Percentiles rank a stretch among this genome's conserved stretches.
phyloP scores from a whole-genome alignment of 2,797 vertebrate genomes.

The Jordanella pulchra region DNA sequence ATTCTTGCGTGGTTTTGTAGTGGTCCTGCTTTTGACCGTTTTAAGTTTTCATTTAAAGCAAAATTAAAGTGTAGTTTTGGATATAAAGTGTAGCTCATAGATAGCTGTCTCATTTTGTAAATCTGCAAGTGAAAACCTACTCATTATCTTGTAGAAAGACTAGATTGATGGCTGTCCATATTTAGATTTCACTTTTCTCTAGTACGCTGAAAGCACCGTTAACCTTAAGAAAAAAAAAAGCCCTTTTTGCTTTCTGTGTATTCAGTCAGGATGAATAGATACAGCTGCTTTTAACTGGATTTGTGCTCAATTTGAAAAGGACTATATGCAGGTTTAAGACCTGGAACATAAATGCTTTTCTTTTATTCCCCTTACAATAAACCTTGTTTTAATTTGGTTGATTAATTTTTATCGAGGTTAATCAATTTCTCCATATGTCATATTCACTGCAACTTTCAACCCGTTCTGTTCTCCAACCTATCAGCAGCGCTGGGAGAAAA shows the following conservation, averaged over 20 bases:
- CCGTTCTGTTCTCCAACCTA: constrained; percentile 27
- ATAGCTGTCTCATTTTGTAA: constrained; percentile 60
- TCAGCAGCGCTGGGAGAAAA: constrained; percentile 30
- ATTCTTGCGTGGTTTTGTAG: constrained; percentile 8
- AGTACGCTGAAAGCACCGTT: constrained; percentile 58
- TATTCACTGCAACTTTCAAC: constrained; percentile 37
- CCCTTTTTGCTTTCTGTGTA: constrained; percentile 41
- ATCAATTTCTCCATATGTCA: constrained; percentile 61
- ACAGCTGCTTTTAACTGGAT: constrained; percentile 40
- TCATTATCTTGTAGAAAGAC: constrained; percentile 75
- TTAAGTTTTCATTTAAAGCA: constrained; percentile 36
- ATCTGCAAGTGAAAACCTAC: constrained; percentile 74
- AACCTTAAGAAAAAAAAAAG: constrained; percentile 35
- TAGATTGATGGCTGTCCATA: constrained; percentile 67
- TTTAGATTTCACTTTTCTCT: constrained; percentile 70
- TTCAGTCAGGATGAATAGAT: constrained; percentile 56
- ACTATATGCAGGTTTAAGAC: constrained; percentile 27
- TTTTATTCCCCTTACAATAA: constrained; percentile 32
- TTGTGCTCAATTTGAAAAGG: constrained; percentile 30
- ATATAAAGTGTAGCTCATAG: constrained; percentile 61
- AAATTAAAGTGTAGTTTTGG: constrained; percentile 65
- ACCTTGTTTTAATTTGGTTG: constrained; percentile 42
- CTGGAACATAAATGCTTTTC: constrained; percentile 29
- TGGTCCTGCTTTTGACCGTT: constrained; percentile 12
- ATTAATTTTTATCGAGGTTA: constrained; percentile 66